Evolutionary conservation across 2,888 invertebrate genomes (phyloP), one percentile per base, ranked within the genome.

Genomic region (Hypolimnas misippus): DNA sequence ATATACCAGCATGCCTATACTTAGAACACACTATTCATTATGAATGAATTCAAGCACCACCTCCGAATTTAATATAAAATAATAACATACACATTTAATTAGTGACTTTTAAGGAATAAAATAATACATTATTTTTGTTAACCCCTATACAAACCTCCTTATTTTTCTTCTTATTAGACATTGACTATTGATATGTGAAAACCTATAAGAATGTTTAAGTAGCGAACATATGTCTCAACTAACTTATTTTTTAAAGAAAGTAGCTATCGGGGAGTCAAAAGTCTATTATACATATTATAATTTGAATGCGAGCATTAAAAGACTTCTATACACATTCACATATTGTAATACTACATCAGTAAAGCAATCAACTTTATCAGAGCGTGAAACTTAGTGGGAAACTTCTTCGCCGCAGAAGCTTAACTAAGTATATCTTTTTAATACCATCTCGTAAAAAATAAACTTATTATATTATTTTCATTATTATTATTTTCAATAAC

Each of bases 1-100:
- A 86, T 87, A 76, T 78, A 78, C 78, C 76, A 78, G 77, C 80
- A 81, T 76, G 73, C 70, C 72, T 70, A 65, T 76, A 73, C 71
- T 77, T 76, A 78, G 75, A 76, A 73, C 67, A 68, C 61, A 63
- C 70, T 70, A 71, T 70, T 67, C 67, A 65, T 57, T 50, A 25
- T 55, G 49, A 53, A 35, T 66, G 35, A 46, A 14, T 17, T 55
- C 33, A 49, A 56, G 49, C 16, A 3, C 10, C 14, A 59, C 33
- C 31, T 35, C 6, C 8, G 40, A 25, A 42, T 56, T 57, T 12
- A 50, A 14, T 14, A 29, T 0, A 29, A 3, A 12, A 44, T 14
- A 14, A 38, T 16, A 16, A 17, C 42, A 7, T 17, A 7, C 7
- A 33, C 19, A 44, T 4, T 6, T 1, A 12, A 17, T 44, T 33